phyloP scores from a whole-genome alignment of 2,797 vertebrate genomes.

The Periparus ater region DNA sequence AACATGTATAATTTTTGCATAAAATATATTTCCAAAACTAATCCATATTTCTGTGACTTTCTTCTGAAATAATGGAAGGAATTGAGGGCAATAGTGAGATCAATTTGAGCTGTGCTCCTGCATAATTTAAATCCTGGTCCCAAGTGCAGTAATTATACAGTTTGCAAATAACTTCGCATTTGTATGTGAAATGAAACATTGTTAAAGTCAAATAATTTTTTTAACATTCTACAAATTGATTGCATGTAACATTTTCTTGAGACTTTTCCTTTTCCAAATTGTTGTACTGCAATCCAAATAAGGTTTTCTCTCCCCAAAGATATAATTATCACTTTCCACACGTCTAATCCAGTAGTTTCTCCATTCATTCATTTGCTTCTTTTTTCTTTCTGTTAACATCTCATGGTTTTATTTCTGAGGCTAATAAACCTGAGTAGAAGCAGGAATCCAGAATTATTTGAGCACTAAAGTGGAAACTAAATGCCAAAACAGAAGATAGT shows the following conservation, averaged over 20 bases:
- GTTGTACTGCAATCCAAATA: background rate
- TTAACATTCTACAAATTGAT: background rate
- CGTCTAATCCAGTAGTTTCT: background rate
- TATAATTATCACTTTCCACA: background rate
- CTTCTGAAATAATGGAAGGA: background rate
- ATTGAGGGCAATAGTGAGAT: background rate
- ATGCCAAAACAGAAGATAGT: background rate
- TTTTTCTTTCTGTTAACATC: background rate
- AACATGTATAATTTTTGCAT: background rate
- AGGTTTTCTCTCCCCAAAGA: background rate
- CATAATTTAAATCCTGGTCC: background rate
- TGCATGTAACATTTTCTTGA: background rate
- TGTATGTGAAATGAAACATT: background rate
- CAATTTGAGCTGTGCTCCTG: background rate
- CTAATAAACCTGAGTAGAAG: background rate
- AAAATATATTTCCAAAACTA: background rate
- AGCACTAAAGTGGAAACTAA: background rate
- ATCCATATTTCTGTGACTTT: background rate
- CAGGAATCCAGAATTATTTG: background rate
- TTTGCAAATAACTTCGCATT: background rate
- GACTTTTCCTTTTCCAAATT: background rate
- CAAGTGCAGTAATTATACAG: background rate
- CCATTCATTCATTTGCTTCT: background rate
- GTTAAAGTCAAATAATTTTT: background rate
- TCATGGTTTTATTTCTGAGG: background rate